Conservation (phyloP, 2,888 invertebrate species). For the Andrena flavipes region DNA sequence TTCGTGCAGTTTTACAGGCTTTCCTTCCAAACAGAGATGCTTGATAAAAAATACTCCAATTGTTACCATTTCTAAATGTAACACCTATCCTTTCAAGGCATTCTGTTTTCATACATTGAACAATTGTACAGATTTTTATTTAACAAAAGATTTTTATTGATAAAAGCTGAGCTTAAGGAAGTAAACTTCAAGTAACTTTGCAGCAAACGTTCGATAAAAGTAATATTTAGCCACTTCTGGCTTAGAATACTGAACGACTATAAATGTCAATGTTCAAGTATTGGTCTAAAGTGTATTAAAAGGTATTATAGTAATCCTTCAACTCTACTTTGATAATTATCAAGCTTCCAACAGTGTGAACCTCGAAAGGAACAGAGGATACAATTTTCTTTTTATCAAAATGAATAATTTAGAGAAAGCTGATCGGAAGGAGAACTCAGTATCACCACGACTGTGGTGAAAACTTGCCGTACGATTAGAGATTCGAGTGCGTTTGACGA, state of each 20-base stretch:
- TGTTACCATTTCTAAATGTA: neutral
- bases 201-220: no score
- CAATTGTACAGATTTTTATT: no score
- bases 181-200: no score
- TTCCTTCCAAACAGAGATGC: slow-evolving; percentile 33
- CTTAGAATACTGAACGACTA: neutral
- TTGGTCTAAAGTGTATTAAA: no score
- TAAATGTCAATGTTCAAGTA: no score
- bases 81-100: slow-evolving; percentile 18
- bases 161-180: neutral
- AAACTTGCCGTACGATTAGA: slow-evolving; percentile 23
- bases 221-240: no score
- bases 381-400: neutral
- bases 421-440: slow-evolving; percentile 39
- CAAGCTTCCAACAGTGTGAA: neutral
- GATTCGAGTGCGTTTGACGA: slow-evolving; percentile 8
- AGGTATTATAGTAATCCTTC: no score
- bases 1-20: slow-evolving; percentile 35
- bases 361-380: slow-evolving; percentile 1
- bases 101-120: neutral
- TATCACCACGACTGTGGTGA: slow-evolving; percentile 21
- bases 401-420: neutral
- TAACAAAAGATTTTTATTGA: no score
- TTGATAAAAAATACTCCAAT: neutral
- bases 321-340: neutral